Evolutionary conservation across 1,140 invertebrate species (phyloP).

Genomic region (Calephelis nemesis): DNA sequence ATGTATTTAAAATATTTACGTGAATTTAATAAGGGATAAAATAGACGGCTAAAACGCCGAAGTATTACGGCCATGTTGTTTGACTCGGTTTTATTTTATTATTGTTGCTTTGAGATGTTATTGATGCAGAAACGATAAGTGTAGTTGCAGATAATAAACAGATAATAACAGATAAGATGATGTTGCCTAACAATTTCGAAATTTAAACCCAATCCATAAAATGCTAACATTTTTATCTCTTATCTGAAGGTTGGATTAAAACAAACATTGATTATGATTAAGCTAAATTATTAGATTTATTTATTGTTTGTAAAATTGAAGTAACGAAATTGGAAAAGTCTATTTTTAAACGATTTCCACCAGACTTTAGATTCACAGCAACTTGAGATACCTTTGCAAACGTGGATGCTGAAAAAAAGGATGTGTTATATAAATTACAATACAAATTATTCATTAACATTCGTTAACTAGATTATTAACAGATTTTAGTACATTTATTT

Average conservation of each 20-base stretch:
- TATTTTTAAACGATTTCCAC: slow-evolving; percentile 81
- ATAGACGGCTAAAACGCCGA: too few species aligned
- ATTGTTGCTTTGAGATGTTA: too few species aligned
- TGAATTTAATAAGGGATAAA: too few species aligned
- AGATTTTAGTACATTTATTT: too few species aligned
- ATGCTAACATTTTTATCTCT: background rate
- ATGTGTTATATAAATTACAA: slow-evolving; percentile 1
- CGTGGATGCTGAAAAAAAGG: slow-evolving; percentile 79
- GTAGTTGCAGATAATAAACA: too few species aligned
- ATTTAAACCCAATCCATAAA: background rate
- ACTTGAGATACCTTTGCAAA: slow-evolving; percentile 84
- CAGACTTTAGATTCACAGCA: slow-evolving; percentile 83
- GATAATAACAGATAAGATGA: too few species aligned
- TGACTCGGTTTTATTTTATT: too few species aligned
- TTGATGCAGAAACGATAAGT: too few species aligned
- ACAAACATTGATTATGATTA: slow-evolving; percentile 22
- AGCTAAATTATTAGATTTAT: slow-evolving; percentile 39
- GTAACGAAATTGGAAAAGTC: slow-evolving; percentile 84
- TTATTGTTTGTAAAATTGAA: slow-evolving; percentile 76
- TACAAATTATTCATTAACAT: too few species aligned
- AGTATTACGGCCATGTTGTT: too few species aligned
- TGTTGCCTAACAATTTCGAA: background rate
- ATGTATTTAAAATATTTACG: too few species aligned
- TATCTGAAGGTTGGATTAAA: background rate
- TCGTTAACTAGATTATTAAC: too few species aligned